Base-by-base conservation (phyloP, 2,888 invertebrate species). In the Dynastes tityus region DNA sequence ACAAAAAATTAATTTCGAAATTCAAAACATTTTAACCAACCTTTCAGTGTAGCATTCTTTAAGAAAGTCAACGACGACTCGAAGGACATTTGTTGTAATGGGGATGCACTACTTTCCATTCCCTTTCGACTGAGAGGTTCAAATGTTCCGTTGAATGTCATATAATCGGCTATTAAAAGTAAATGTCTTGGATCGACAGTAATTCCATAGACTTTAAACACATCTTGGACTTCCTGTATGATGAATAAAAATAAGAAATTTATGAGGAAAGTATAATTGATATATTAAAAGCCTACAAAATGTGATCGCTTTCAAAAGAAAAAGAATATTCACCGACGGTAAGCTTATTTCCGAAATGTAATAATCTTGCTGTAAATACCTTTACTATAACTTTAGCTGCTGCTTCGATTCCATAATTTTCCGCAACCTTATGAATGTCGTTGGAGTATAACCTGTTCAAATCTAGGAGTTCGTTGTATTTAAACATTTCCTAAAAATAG, bases 151-250 rank as follows among this genome's bases (percentile, higher is more conserved):
- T 96, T 95, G 84, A 94, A 97, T 0, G 98, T 99, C 99, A 99
- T 99, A 87, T 98, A 99, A 89, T 99, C 99, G 0, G 99, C 96
- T 75, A 99, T 93, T 4, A 99, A 90, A 0, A 94, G 93, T 85
- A 99, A 91, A 91, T 99, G 99, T 32, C 99, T 92, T 0, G 96
- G 94, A 89, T 99, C 97, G 2, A 99, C 98, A 8, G 93, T 93
- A 85, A 99, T 99, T 37, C 98, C 98, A 85, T 99, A 99, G 0
- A 97, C 97, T 83, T 95, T 95, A 89, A 99, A 99, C 49, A 99
- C 99, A 86, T 97, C 96, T 87, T 95, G 94, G 65, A 99, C 95
- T 91, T 99, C 99, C 89, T 92, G 51, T 16, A 63, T 27, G 22
- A 64, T 2, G 13, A 53, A 45, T 13, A 11, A 63, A 55, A 77